Percentiles rank a stretch among this genome's conserved stretches.
Conservation (phyloP, 2,888 invertebrate species). For the Sphaerophoria taeniata region DNA sequence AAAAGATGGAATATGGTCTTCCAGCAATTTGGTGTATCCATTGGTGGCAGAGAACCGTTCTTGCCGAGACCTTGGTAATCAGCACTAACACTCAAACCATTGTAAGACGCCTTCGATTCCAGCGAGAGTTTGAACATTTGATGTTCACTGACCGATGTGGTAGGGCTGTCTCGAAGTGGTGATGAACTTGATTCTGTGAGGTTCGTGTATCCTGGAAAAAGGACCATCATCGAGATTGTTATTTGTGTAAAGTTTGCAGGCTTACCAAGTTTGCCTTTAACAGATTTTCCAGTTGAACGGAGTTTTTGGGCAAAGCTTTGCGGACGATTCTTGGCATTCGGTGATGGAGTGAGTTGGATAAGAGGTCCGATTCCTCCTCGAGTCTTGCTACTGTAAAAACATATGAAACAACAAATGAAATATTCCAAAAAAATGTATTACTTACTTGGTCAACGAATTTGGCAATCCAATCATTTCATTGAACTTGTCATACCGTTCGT, state of each 20-base stretch:
- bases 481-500: slow-evolving; percentile 82
- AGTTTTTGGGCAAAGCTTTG: slow-evolving; percentile 95
- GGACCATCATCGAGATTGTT: background rate
- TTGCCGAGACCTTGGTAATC: slow-evolving; percentile 80
- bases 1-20: slow-evolving; percentile 95
- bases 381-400: slow-evolving; percentile 72
- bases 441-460: slow-evolving; percentile 78
- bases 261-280: slow-evolving; percentile 86
- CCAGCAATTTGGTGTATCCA: slow-evolving; percentile 92
- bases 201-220: slow-evolving; percentile 88
- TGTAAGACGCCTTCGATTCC: slow-evolving; percentile 82
- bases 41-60: slow-evolving; percentile 77
- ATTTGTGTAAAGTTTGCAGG: background rate
- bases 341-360: slow-evolving; percentile 82
- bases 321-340: slow-evolving; percentile 85
- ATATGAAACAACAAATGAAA: slow-evolving; percentile 6
- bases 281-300: slow-evolving; percentile 92
- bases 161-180: slow-evolving; percentile 86
- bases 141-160: slow-evolving; percentile 83
- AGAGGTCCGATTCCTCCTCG: slow-evolving; percentile 80
- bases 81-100: slow-evolving; percentile 80
- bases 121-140: slow-evolving; percentile 80
- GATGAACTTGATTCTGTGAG: slow-evolving; percentile 89
- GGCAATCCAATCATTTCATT: slow-evolving; percentile 80
- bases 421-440: too few species aligned